Evolutionary conservation across 2,888 invertebrate species (phyloP), one percentile per base, ranked within the genome.

Genomic region (Stenichneumon culpator): DNA sequence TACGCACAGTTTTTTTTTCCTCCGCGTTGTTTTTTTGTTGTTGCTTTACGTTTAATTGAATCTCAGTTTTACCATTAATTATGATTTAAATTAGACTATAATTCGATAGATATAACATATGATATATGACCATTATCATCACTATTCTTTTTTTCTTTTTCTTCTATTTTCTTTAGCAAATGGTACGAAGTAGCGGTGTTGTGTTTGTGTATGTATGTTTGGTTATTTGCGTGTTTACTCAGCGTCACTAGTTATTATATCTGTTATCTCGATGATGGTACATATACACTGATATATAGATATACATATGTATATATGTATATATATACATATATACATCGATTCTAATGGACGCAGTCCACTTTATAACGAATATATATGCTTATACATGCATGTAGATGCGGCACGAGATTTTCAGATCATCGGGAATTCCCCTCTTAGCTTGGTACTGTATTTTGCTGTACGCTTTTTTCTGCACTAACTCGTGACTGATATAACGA

Each of bases 401-500:
- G 60, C 52, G 52, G 16, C 25, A 63, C 32, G 32, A 63, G 63
- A 32, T 63, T 28, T 32, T 16, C 16, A 32, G 28, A 63, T 63
- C 6, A 11, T 63, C 32, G 63, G 63, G 16, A n/a, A 32, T 63
- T n/a, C 32, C 5, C 14, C 57, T 60, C 60, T 39, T 11, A 60
- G 60, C 60, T 28, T 9, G 28, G 14, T 60, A 60, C 60, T 11
- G 25, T 28, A 60, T 60, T 60, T 6, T 14, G 60, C 22, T 5
- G 54, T 19, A 19, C 70, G 39, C 11, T 39, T 39, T 39, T 39
- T 52, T 54, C 52, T 54, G 14, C 16, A 14, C 14, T 39, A 39
- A 54, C 36, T 54, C 32, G n/a, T 36, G 54, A 52, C 11, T 32
- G 70, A 22, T 22, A 70, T 70, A 32, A 54, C 70, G 70, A 54